These are phyloP conservation scores for Scrobipalpa costella DNA, from an alignment of 2,888 invertebrate genomes.

Conservation along the genomic window DNA sequence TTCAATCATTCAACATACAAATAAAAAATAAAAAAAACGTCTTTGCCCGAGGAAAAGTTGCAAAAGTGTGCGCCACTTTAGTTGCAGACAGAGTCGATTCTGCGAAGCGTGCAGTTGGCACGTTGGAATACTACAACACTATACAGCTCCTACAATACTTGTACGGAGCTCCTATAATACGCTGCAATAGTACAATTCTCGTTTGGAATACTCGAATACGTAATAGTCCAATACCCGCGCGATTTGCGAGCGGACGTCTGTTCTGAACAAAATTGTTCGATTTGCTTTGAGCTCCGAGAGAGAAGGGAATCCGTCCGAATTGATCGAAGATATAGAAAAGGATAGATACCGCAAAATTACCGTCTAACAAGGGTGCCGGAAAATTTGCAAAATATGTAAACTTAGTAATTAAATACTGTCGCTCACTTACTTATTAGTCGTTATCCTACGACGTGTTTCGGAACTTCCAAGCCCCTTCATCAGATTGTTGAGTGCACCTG, in stretches of 20 bases:
- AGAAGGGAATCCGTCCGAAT: background rate
- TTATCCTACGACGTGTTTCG: too few species aligned
- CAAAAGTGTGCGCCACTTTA: background rate
- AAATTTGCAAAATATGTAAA: too few species aligned
- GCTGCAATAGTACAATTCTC: background rate
- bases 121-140: background rate
- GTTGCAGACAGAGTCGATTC: background rate
- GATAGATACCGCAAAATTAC: too few species aligned
- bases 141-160: too few species aligned
- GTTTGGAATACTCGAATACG: constrained; percentile 5
- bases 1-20: too few species aligned
- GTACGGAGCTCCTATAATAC: background rate
- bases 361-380: too few species aligned
- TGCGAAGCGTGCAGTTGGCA: constrained; percentile 5
- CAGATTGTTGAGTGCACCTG: too few species aligned
- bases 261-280: constrained; percentile 5
- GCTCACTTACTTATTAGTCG: too few species aligned
- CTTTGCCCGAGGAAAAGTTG: background rate
- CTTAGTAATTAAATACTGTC: too few species aligned
- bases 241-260: constrained; percentile 14
- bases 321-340: background rate
- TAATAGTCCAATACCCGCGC: background rate
- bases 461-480: too few species aligned
- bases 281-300: constrained; percentile 5
- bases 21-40: background rate